Conservation (phyloP, 2,888 invertebrate species). For the Metallyticus violacea region DNA sequence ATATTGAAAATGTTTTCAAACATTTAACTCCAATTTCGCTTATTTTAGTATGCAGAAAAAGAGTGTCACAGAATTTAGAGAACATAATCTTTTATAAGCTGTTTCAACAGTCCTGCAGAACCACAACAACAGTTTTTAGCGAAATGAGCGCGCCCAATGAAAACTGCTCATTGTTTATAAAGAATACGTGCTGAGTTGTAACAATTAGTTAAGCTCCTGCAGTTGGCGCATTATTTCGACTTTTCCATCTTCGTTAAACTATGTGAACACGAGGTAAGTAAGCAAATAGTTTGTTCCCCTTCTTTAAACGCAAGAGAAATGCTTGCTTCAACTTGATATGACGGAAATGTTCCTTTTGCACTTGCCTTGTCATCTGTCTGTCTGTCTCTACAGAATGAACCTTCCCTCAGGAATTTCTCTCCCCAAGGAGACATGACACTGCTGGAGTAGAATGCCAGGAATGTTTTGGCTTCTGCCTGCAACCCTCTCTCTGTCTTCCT, state of each 20-base stretch:
- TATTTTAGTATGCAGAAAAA: too few species aligned
- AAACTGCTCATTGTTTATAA: too few species aligned
- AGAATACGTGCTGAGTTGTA: too few species aligned
- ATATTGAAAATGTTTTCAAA: too few species aligned
- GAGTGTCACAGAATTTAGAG: too few species aligned
- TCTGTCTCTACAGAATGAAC: not conserved
- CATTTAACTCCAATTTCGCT: too few species aligned
- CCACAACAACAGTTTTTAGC: too few species aligned
- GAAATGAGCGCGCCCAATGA: too few species aligned
- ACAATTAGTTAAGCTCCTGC: too few species aligned
- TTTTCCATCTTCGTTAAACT: not conserved
- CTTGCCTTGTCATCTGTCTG: not conserved
- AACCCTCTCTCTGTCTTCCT: not conserved
- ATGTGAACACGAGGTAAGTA: not conserved
- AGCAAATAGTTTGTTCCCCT: not conserved
- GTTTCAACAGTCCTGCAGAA: too few species aligned
- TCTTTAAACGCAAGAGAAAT: not conserved
- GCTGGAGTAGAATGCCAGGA: constrained; percentile 5
- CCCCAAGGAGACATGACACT: constrained; percentile 1
- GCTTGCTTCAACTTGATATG: not conserved
- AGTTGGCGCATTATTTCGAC: too few species aligned
- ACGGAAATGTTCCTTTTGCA: not conserved
- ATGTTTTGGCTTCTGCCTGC: not conserved
- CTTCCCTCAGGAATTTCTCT: constrained; percentile 21
- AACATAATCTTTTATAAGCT: too few species aligned